A percentile compares a stretch with the other conserved stretches of the same genome.
Conservation (phyloP, 2,888 invertebrate species). For the Hyalella azteca region DNA sequence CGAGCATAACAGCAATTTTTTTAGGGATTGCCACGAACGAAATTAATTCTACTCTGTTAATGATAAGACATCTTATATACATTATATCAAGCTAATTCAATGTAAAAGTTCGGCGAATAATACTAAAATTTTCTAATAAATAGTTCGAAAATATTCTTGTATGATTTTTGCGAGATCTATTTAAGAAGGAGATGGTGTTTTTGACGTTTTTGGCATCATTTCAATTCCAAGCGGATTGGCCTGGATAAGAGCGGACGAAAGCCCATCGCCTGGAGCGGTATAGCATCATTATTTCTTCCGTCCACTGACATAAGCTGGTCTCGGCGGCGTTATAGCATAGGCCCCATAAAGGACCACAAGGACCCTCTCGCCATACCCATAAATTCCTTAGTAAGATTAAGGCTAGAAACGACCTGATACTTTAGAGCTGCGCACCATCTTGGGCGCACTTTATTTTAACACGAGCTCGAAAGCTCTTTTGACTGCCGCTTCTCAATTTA, state of each 20-base stretch:
- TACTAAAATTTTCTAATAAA: no score
- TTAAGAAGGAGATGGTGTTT: slow-evolving; percentile 12
- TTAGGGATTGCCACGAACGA: no score
- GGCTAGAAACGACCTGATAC: slow-evolving; percentile 37
- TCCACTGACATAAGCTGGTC: slow-evolving; percentile 28
- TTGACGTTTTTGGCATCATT: slow-evolving; percentile 30
- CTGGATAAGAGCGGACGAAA: slow-evolving; percentile 8
- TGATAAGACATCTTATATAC: no score
- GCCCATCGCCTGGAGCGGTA: slow-evolving; percentile 29
- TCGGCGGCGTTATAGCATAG: slow-evolving; percentile 23
- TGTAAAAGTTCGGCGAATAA: no score
- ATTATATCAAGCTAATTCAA: no score
- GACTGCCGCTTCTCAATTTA: slow-evolving; percentile 30
- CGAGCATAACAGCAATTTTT: no score
- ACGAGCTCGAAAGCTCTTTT: slow-evolving; percentile 26
- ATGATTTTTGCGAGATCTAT: no score
- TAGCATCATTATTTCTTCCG: slow-evolving; percentile 37
- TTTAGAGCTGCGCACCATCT: slow-evolving; percentile 33
- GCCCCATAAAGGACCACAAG: slow-evolving; percentile 27
- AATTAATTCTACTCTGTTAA: no score
- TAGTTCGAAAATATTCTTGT: no score
- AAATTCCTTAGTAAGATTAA: slow-evolving; percentile 37
- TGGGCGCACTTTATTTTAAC: slow-evolving; percentile 33
- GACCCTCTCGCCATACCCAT: slow-evolving; percentile 34
- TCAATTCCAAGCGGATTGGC: slow-evolving; percentile 31